Percentiles rank a stretch among this genome's conserved stretches.
These are phyloP conservation scores for Maccullochella peelii DNA, from an alignment of 2,113 vertebrate species.

Conservation along the genomic window DNA sequence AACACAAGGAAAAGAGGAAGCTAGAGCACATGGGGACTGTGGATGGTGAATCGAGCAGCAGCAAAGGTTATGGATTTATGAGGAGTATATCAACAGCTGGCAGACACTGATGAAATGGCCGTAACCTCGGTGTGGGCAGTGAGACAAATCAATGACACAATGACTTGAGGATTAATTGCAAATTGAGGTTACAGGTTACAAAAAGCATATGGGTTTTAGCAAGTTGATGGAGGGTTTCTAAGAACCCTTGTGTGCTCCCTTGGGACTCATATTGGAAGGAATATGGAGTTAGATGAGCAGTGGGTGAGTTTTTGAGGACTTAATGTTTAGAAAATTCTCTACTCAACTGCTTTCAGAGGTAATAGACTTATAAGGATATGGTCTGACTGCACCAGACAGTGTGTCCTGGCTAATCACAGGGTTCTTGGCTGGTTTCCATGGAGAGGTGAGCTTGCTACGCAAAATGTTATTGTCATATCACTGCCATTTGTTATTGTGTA, in stretches of 20 bases:
- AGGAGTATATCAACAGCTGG: constrained; percentile 36
- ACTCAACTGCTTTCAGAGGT: constrained; percentile 12
- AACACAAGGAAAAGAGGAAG: neutral
- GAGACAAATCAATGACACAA: constrained; percentile 37
- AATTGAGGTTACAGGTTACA: constrained; percentile 41
- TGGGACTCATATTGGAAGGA: constrained; percentile 17
- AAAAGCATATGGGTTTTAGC: neutral
- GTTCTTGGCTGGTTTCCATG: neutral
- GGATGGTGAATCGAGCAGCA: neutral
- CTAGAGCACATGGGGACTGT: neutral
- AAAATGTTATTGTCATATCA: neutral
- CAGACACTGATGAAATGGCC: constrained; percentile 27
- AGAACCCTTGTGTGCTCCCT: neutral
- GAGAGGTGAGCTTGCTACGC: neutral
- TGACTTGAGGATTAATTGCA: constrained; percentile 38
- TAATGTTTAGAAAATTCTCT: constrained; percentile 5
- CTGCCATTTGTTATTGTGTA: neutral
- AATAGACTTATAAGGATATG: neutral
- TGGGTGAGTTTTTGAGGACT: constrained; percentile 13
- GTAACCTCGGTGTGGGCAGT: constrained; percentile 24
- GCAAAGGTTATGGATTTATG: constrained; percentile 23
- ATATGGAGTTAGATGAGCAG: constrained; percentile 14
- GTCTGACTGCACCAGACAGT: neutral
- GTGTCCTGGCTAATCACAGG: neutral
- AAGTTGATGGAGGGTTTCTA: constrained; percentile 28